Percentiles rank a stretch among this genome's conserved stretches.
phyloP scores from a whole-genome alignment of 2,797 vertebrate genomes.

The Sternotherus odoratus region DNA sequence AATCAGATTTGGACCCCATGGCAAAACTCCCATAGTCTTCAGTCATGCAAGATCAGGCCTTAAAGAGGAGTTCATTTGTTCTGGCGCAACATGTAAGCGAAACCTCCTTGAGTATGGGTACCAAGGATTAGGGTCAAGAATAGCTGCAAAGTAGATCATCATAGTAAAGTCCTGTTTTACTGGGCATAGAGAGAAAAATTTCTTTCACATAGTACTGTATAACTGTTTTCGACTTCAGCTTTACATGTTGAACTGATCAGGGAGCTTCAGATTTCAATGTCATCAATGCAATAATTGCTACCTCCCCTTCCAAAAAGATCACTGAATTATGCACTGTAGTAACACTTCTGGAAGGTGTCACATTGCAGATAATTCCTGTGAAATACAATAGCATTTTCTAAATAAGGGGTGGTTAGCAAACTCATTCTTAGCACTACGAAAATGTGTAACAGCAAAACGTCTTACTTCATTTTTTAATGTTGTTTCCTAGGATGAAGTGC shows the following conservation, averaged over 20 bases:
- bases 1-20: background rate
- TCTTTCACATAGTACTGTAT: background rate
- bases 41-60: background rate
- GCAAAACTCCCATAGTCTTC: background rate
- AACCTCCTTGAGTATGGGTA: conserved; percentile 1
- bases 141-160: background rate
- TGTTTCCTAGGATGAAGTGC: conserved; percentile 14
- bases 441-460: accelerated
- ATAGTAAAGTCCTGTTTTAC: conserved; percentile 6
- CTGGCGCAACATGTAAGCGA: background rate
- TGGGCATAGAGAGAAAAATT: background rate
- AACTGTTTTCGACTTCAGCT: background rate
- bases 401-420: background rate
- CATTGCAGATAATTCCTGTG: background rate
- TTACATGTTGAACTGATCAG: background rate
- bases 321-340: conserved; percentile 53
- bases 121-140: conserved; percentile 25
- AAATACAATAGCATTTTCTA: background rate
- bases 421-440: background rate
- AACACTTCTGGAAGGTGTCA: conserved; percentile 29
- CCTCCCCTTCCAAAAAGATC: background rate
- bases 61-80: background rate
- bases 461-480: background rate
- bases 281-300: background rate
- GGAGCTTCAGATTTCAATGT: conserved; percentile 1